A percentile compares a stretch with the other conserved stretches of the same genome.
phyloP scores from a whole-genome alignment of 2,797 vertebrate species.

The Sciurus carolinensis region DNA sequence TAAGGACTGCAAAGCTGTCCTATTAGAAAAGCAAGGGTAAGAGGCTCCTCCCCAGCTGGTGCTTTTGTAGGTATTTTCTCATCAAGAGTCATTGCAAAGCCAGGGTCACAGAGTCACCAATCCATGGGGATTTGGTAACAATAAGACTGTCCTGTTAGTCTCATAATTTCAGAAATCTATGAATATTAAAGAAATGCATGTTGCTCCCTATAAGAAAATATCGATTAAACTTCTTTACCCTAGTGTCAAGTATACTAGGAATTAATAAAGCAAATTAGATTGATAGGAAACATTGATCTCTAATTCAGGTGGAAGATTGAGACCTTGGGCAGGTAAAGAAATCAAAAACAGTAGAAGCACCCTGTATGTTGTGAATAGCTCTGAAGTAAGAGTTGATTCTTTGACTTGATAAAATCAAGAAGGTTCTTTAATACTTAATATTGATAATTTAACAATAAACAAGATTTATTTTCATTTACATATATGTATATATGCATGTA shows the following conservation, averaged over 20 bases:
- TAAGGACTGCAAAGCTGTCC: constrained; percentile 38
- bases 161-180: constrained; percentile 64
- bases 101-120: not conserved
- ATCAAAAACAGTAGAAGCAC: not conserved
- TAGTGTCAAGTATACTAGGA: constrained; percentile 53
- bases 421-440: not conserved
- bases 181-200: constrained; percentile 72
- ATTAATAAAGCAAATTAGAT: constrained; percentile 56
- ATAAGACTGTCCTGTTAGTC: not conserved
- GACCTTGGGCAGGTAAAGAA: not conserved
- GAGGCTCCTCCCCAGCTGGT: constrained; percentile 67
- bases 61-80: constrained; percentile 56
- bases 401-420: not conserved
- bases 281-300: constrained; percentile 52
- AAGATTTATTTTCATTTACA: no score
- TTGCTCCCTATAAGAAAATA: constrained; percentile 30
- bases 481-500: not conserved
- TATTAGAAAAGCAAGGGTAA: constrained; percentile 52
- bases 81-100: constrained; percentile 4
- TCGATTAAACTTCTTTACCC: constrained; percentile 8
- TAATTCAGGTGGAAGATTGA: not conserved
- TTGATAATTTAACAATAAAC: no score
- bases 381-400: not conserved
- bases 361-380: not conserved
- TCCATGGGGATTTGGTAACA: constrained; percentile 57